phyloP scores from a whole-genome alignment of 2,113 vertebrate genomes.

The Lipophrys pholis region DNA sequence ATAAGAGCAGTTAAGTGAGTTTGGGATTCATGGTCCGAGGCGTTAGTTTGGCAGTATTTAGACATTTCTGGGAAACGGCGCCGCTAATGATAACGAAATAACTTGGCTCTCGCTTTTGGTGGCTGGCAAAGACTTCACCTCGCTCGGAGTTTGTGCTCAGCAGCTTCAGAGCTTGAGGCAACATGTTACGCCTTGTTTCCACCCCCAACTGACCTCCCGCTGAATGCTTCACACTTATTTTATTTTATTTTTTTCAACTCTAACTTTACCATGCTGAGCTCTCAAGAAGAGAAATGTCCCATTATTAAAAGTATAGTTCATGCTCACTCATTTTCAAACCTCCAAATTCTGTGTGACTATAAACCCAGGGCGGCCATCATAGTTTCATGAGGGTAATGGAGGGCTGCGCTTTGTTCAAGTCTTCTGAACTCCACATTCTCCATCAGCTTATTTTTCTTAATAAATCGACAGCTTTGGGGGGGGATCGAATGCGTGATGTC shows the following conservation, averaged over 20 bases:
- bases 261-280: slow-evolving; percentile 20
- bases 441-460: too few species aligned
- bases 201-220: slow-evolving; percentile 48
- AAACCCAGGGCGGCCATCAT: too few species aligned
- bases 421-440: too few species aligned
- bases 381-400: too few species aligned
- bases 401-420: too few species aligned
- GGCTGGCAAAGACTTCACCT: slow-evolving; percentile 47
- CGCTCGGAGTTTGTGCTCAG: slow-evolving; percentile 29
- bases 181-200: slow-evolving; percentile 32
- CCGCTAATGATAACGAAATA: slow-evolving; percentile 47
- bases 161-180: slow-evolving; percentile 51
- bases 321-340: neutral
- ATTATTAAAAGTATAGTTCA: neutral
- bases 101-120: slow-evolving; percentile 53
- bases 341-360: too few species aligned
- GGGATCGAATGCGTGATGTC: too few species aligned
- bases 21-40: neutral
- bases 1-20: neutral
- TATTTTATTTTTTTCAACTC: slow-evolving; percentile 17
- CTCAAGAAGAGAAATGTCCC: neutral
- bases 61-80: slow-evolving; percentile 36
- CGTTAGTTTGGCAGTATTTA: slow-evolving; percentile 35
- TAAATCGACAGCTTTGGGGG: too few species aligned
- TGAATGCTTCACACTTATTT: slow-evolving; percentile 29